A percentile compares a stretch with the other conserved stretches of the same genome.
phyloP scores from a whole-genome alignment of 2,797 vertebrate species.

The Tragelaphus eurycerus region DNA sequence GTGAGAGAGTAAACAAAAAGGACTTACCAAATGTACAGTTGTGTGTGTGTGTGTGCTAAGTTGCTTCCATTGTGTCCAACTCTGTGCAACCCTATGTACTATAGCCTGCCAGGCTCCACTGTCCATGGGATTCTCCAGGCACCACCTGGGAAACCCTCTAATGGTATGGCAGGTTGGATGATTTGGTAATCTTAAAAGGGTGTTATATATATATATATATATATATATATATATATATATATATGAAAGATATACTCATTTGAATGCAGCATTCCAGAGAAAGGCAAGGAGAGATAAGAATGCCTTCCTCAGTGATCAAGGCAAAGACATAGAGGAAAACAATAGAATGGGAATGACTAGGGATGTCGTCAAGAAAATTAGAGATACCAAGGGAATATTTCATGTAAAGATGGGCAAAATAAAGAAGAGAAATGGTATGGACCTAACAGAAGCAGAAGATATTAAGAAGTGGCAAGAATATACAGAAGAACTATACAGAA shows the following conservation, averaged over 20 bases:
- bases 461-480: background rate
- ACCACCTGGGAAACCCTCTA: background rate
- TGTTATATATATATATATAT: background rate
- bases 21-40: background rate
- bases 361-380: background rate
- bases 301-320: background rate
- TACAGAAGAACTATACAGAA: background rate
- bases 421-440: background rate
- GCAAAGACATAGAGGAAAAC: background rate
- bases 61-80: background rate
- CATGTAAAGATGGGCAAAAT: background rate
- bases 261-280: background rate
- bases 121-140: background rate
- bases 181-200: background rate
- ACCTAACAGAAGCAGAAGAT: background rate
- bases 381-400: background rate
- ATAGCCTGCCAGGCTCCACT: background rate
- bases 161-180: background rate
- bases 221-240: background rate
- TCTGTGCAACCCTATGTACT: background rate
- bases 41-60: background rate
- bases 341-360: background rate
- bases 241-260: background rate
- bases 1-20: background rate
- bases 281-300: background rate